Evolutionary conservation across 2,888 invertebrate species (phyloP).

Genomic region (Anorthoa munda): DNA sequence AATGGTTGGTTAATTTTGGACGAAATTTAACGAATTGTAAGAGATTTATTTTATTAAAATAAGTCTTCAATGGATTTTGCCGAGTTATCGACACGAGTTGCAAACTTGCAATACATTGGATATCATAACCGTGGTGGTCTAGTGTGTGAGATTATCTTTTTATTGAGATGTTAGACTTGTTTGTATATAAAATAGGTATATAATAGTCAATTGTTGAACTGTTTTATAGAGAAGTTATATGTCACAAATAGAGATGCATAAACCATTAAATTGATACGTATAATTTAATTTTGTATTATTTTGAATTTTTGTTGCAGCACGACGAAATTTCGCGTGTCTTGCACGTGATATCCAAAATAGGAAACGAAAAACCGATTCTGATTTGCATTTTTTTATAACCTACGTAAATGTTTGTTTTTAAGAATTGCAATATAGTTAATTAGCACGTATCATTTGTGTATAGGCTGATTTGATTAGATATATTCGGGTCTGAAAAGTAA

Average conservation of each 20-base stretch:
- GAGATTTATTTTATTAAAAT: no score
- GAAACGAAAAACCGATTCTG: slow-evolving; percentile 3
- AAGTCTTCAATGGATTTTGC: background rate
- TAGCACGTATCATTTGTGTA: slow-evolving; percentile 7
- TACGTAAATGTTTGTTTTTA: background rate
- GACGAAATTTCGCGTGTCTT: slow-evolving; percentile 4
- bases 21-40: no score
- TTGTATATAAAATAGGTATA: slow-evolving; percentile 13
- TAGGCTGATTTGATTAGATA: slow-evolving; percentile 22
- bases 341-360: slow-evolving; percentile 7
- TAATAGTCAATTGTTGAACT: background rate
- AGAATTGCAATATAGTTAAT: slow-evolving; percentile 20
- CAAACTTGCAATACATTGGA: background rate
- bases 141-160: background rate
- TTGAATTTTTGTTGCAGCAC: slow-evolving; percentile 6
- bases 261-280: background rate
- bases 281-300: background rate
- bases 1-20: no score
- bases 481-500: slow-evolving; percentile 17
- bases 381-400: background rate
- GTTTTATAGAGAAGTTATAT: background rate
- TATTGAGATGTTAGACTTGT: background rate
- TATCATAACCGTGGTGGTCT: background rate
- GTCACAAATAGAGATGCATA: background rate
- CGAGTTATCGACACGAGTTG: background rate